phyloP scores from a whole-genome alignment of 2,113 vertebrate species.

The Perognathus longimembris region DNA sequence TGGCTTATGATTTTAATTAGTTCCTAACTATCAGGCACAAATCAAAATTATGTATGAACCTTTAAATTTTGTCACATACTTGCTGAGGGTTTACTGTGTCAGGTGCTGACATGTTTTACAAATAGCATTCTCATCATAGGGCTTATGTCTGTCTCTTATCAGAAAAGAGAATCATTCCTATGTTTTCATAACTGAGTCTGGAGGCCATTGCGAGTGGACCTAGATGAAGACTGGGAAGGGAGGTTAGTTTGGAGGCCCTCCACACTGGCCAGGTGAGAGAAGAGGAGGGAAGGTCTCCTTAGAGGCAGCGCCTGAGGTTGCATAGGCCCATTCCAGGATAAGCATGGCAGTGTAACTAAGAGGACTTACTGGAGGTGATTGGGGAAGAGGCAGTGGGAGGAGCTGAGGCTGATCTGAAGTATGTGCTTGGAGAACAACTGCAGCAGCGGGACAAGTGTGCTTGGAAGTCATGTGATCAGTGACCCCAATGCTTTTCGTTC shows the following conservation, averaged over 20 bases:
- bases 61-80: neutral
- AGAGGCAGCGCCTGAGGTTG: neutral
- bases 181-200: neutral
- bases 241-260: neutral
- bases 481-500: neutral
- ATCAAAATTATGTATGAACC: neutral
- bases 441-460: neutral
- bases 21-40: neutral
- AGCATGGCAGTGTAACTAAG: neutral
- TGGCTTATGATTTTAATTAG: slow-evolving; percentile 41
- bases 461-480: neutral
- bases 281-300: neutral
- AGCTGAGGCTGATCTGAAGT: neutral
- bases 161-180: neutral
- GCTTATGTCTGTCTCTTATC: neutral
- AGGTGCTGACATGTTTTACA: neutral
- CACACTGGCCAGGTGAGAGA: neutral
- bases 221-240: neutral
- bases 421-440: neutral
- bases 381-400: neutral
- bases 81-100: neutral
- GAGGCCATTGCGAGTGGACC: neutral
- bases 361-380: neutral
- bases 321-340: neutral
- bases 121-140: neutral